Evolutionary conservation across 2,797 vertebrate genomes (phyloP).

Genomic region (Dendrocincla fuliginosa): DNA sequence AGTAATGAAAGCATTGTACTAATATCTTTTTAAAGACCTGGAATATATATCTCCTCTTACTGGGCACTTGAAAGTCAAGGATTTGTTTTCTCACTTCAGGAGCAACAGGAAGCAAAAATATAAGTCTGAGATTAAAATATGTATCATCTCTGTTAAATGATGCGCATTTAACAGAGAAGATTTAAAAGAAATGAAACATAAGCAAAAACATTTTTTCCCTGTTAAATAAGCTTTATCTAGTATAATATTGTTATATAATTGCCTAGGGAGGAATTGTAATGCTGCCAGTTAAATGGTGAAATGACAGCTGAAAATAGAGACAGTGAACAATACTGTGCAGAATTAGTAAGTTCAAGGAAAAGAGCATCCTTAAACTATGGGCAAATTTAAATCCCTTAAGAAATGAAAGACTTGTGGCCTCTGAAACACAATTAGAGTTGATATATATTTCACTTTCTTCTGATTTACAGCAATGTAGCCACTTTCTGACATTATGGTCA

Average conservation of each 20-base stretch:
- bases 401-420: neutral
- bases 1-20: neutral
- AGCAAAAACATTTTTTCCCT: neutral
- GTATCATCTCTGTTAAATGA: neutral
- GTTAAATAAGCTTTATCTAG: neutral
- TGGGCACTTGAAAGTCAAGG: neutral
- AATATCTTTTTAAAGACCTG: neutral
- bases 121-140: neutral
- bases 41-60: neutral
- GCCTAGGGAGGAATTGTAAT: neutral
- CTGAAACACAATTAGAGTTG: neutral
- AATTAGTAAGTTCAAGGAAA: neutral
- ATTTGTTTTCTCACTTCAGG: neutral
- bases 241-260: neutral
- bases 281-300: neutral
- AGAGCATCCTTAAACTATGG: neutral
- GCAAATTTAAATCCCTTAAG: neutral
- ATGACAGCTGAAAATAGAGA: neutral
- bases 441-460: neutral
- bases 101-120: neutral
- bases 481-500: neutral
- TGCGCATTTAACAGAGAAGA: too few relatives aligned
- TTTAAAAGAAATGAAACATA: neutral
- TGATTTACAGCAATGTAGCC: neutral
- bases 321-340: neutral